These are phyloP conservation scores for Sialis lutaria DNA, from an alignment of 2,888 invertebrate genomes.

Conservation along the genomic window DNA sequence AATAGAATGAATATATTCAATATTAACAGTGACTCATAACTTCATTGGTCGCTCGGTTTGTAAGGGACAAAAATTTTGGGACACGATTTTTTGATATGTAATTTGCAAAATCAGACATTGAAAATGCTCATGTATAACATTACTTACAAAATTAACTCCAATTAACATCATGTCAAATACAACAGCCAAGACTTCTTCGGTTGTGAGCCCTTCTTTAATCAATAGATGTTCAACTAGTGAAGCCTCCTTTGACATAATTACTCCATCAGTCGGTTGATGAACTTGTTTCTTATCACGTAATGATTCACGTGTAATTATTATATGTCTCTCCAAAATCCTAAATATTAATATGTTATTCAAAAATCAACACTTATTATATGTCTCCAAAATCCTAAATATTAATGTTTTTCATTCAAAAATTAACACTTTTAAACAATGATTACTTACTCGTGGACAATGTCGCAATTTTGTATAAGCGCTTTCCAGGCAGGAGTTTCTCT, in stretches of 20 bases:
- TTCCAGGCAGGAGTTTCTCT: conserved; percentile 40
- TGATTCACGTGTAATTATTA: conserved; percentile 25
- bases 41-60: too few relatives aligned
- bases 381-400: conserved; percentile 35
- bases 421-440: neutral
- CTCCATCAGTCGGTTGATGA: conserved; percentile 4
- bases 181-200: conserved; percentile 43
- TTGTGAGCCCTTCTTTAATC: conserved; percentile 31
- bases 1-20: neutral
- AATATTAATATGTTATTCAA: conserved; percentile 9
- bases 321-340: conserved; percentile 41
- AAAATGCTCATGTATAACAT: too few relatives aligned
- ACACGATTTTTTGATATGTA: too few relatives aligned
- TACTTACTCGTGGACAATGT: conserved; percentile 36
- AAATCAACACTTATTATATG: conserved; percentile 25
- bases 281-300: conserved; percentile 18
- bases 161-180: conserved; percentile 47
- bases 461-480: conserved; percentile 38
- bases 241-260: conserved; percentile 13
- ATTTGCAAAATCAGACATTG: too few relatives aligned
- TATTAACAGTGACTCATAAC: too few relatives aligned
- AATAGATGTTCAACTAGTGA: conserved; percentile 36
- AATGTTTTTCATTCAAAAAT: neutral
- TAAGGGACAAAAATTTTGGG: too few relatives aligned
- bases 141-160: conserved; percentile 41